These are phyloP conservation scores for Drosophila histrio DNA, from an alignment of 2,888 invertebrate species.

Conservation along the genomic window DNA sequence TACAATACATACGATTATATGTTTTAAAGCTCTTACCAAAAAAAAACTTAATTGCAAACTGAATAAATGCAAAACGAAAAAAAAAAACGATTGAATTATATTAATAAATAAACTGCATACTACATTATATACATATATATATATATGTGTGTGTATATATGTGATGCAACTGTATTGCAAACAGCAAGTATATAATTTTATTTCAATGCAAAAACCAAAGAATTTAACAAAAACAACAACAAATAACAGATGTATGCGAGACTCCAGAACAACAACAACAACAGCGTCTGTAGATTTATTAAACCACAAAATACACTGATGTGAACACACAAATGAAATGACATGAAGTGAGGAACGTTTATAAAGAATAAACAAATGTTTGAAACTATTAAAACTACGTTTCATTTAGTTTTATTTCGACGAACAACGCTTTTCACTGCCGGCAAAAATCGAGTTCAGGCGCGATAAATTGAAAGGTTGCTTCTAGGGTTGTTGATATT, in stretches of 20 bases:
- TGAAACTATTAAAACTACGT: conserved; percentile 74
- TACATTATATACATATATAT: conserved; percentile 53
- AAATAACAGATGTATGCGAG: conserved; percentile 50
- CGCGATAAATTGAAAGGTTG: background rate
- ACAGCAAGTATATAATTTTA: conserved; percentile 63
- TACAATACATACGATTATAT: conserved; percentile 56
- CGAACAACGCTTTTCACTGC: background rate
- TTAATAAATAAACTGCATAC: conserved; percentile 62
- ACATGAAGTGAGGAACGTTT: conserved; percentile 81
- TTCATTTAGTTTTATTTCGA: conserved; percentile 31
- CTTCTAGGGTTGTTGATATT: too few species aligned
- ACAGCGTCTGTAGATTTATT: conserved; percentile 80
- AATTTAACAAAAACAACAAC: conserved; percentile 35
- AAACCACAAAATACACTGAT: conserved; percentile 55
- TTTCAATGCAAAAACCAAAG: conserved; percentile 50
- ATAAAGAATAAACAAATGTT: conserved; percentile 82
- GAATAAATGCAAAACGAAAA: conserved; percentile 50
- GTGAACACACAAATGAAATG: conserved; percentile 61
- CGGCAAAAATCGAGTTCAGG: background rate
- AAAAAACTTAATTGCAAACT: conserved; percentile 56
- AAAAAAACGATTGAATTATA: conserved; percentile 51
- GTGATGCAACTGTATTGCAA: conserved; percentile 63
- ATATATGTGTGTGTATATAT: conserved; percentile 33
- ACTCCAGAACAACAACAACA: conserved; percentile 45
- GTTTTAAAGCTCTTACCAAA: conserved; percentile 72